These are phyloP conservation scores for Pangasianodon gigas DNA, from an alignment of 2,113 vertebrate genomes.

Conservation along the genomic window DNA sequence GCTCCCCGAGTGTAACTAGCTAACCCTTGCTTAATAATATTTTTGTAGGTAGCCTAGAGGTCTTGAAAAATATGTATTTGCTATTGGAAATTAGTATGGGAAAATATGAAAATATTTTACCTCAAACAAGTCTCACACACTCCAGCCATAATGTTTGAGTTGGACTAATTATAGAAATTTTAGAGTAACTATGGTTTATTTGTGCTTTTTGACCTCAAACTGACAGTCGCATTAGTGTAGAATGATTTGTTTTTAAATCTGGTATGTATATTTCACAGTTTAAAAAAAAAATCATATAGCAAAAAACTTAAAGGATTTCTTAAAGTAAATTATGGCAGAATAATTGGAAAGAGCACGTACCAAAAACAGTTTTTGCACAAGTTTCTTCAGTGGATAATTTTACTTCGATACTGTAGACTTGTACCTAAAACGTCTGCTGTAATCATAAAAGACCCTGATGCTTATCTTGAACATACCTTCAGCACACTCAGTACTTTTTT, in stretches of 20 bases:
- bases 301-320: not conserved
- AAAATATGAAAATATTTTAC: not conserved
- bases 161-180: not conserved
- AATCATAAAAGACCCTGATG: not conserved
- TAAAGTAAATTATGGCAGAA: not conserved
- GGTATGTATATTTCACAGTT: not conserved
- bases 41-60: not conserved
- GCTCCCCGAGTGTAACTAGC: not conserved
- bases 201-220: not conserved
- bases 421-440: not conserved
- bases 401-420: not conserved
- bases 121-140: not conserved
- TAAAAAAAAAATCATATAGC: not conserved
- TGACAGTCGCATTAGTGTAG: not conserved
- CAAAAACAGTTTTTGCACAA: not conserved
- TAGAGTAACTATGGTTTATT: not conserved
- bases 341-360: not conserved
- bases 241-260: not conserved
- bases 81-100: not conserved
- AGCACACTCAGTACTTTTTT: not conserved
- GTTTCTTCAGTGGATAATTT: too few species aligned
- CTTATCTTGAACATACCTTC: not conserved
- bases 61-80: not conserved
- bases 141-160: not conserved
- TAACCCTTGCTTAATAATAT: not conserved